Percentiles rank a stretch among this genome's conserved stretches.
Evolutionary conservation across 2,113 vertebrate species (phyloP).

Genomic region (Centrocercus urophasianus): DNA sequence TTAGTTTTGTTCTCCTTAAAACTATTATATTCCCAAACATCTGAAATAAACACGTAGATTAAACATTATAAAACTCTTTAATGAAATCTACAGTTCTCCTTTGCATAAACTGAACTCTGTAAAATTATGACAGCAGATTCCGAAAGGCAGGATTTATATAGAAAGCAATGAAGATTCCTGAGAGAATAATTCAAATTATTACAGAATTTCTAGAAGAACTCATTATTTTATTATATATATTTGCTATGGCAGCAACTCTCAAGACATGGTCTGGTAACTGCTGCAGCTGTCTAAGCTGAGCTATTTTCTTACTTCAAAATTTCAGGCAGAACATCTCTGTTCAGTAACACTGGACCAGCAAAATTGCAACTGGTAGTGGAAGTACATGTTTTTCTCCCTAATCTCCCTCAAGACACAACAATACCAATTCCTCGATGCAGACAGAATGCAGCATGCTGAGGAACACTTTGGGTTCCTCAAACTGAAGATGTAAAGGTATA

Average conservation of each 20-base stretch:
- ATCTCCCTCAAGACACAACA: background rate
- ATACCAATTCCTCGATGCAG: background rate
- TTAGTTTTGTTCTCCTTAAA: background rate
- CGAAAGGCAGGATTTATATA: background rate
- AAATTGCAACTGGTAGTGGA: background rate
- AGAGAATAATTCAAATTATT: background rate
- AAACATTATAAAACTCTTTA: background rate
- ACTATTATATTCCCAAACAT: background rate
- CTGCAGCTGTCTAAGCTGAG: background rate
- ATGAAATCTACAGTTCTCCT: background rate
- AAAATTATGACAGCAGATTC: background rate
- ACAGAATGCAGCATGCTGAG: background rate
- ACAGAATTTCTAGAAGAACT: background rate
- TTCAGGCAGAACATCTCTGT: background rate
- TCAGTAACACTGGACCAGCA: background rate
- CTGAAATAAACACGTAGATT: background rate
- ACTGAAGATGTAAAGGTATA: background rate
- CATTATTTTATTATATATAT: background rate
- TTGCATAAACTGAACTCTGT: background rate
- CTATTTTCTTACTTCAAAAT: background rate
- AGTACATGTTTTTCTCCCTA: background rate
- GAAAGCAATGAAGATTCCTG: background rate
- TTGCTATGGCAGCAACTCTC: background rate
- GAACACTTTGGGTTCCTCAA: background rate
- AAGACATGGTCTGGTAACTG: background rate